Base-by-base conservation (phyloP, 2,888 invertebrate species). In the Spialia ferax region DNA sequence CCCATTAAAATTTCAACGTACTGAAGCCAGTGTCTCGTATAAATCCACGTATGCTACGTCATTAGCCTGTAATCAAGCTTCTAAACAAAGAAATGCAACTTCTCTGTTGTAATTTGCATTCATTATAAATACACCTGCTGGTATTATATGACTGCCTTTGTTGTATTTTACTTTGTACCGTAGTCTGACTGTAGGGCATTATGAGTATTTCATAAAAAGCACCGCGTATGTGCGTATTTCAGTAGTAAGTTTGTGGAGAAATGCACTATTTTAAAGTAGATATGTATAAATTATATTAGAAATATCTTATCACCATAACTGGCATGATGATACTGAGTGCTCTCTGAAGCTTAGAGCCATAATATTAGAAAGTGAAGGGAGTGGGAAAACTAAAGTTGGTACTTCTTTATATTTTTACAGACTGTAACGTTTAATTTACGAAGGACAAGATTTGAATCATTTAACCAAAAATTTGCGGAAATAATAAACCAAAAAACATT, bases 1-100 rank as follows among this genome's bases (percentile, higher is more conserved):
- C 32, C 32, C 55, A 55, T 55, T 56, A 56, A 56, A 56, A 56
- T 56, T 56, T 35, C 56, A 32, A 35, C 56, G 35, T 11, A 56
- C 13, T 8, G 8, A 18, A 55, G 20, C 57, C 57, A 15, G 56
- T 35, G 56, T 56, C 35, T 56, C 35, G 18, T 35, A 56, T 56
- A 35, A 56, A 56, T 35, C 56, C 20, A 56, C 35, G 20, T 55
- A 20, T 20, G 35, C 26, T n/a, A 35, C 35, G 35, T 56, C 56
- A 56, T 56, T 56, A 56, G 56, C 56, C 32, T n/a, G 56, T 56
- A 56, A 56, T 56, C 56, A 56, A 15, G 56, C 56, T 56, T 56
- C 56, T 56, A 56, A 56, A 56, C 56, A 56, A 56, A 32, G 56
- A 56, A 32, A 56, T 35, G 56, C 32, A 56, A 56, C 32, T 56